These are phyloP conservation scores for Tribolium madens DNA, from an alignment of 1,140 invertebrate genomes.

Conservation along the genomic window DNA sequence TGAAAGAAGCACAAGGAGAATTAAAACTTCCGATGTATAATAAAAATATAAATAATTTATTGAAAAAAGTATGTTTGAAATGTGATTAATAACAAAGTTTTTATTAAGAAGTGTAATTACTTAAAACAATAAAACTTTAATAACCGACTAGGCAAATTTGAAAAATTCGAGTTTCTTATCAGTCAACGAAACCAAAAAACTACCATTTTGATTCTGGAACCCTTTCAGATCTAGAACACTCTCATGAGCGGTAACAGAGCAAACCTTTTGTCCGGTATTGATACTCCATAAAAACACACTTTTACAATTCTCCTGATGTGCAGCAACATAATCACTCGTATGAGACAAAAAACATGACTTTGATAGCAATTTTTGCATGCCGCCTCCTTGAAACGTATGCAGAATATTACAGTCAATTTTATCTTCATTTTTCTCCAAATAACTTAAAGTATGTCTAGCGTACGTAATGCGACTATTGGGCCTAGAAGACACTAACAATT, in stretches of 20 bases:
- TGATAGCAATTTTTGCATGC: constrained; percentile 73
- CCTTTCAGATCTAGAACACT: constrained; percentile 59
- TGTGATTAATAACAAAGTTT: no score
- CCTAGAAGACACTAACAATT: constrained; percentile 74
- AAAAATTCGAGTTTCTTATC: constrained; percentile 62
- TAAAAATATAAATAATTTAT: no score
- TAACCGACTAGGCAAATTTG: constrained; percentile 52
- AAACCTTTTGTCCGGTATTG: constrained; percentile 63
- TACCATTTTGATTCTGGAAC: constrained; percentile 53
- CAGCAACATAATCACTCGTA: constrained; percentile 73
- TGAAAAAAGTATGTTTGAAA: no score
- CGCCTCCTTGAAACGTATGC: constrained; percentile 74
- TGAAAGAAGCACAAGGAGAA: no score
- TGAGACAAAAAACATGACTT: constrained; percentile 72
- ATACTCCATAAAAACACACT: constrained; percentile 77
- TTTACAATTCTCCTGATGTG: constrained; percentile 75
- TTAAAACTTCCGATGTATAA: no score
- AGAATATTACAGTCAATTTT: constrained; percentile 69
- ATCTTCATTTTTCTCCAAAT: constrained; percentile 68
- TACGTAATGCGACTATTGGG: constrained; percentile 68
- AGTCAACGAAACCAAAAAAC: constrained; percentile 57
- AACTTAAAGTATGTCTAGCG: constrained; percentile 73
- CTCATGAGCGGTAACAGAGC: constrained; percentile 55
- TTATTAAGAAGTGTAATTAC: no score
- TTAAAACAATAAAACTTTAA: no score